These are phyloP conservation scores for Mohoua ochrocephala DNA, from an alignment of 2,113 vertebrate species.

Conservation along the genomic window DNA sequence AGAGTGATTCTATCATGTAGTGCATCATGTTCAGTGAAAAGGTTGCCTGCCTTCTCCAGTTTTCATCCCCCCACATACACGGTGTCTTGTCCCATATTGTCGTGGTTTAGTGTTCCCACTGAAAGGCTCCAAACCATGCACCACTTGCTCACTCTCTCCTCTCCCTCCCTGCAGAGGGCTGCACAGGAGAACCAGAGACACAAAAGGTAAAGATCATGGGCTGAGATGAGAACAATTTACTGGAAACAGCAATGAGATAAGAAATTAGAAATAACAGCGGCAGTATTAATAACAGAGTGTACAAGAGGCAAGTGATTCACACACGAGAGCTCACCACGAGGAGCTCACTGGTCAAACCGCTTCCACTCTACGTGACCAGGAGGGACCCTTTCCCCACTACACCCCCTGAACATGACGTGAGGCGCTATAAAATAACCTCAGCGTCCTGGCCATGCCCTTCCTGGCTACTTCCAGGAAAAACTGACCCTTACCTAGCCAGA, in stretches of 20 bases:
- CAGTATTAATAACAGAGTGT: background rate
- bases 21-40: background rate
- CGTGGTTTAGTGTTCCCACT: accelerated
- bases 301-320: background rate
- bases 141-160: background rate
- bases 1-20: background rate
- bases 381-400: background rate
- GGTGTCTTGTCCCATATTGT: background rate
- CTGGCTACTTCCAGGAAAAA: background rate
- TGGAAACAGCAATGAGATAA: background rate
- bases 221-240: background rate
- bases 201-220: background rate
- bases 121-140: background rate
- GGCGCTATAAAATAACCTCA: background rate
- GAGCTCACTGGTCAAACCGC: no score
- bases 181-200: background rate
- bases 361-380: accelerated
- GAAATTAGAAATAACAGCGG: background rate
- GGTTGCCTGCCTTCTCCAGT: background rate
- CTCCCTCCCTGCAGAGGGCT: background rate
- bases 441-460: background rate
- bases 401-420: background rate
- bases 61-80: background rate
- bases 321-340: accelerated
- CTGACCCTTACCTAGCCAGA: background rate